Conservation (phyloP, 2,797 vertebrate genomes). For the Pantherophis vulpinus region DNA sequence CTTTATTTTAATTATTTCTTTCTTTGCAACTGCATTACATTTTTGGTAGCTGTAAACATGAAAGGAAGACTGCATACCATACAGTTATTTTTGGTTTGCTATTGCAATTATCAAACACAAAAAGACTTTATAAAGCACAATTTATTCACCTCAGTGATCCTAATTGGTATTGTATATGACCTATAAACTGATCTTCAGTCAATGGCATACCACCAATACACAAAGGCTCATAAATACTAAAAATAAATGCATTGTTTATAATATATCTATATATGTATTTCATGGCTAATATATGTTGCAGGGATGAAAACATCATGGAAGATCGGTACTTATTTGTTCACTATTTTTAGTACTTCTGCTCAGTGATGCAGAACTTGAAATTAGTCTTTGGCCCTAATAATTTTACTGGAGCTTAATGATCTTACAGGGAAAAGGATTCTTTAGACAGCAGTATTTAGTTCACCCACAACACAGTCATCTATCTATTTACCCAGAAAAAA, state of each 20-base stretch:
- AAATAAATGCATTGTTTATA: neutral
- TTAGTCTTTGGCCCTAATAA: neutral
- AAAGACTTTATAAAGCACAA: neutral
- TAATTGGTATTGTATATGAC: constrained; percentile 2
- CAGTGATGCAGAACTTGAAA: neutral
- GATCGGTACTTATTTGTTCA: neutral
- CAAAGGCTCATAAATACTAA: constrained; percentile 27
- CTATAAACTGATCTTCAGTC: neutral
- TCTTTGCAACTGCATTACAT: neutral
- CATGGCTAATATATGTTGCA: neutral
- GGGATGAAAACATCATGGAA: neutral
- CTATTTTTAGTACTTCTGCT: neutral
- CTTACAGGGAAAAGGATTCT: neutral
- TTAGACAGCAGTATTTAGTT: neutral
- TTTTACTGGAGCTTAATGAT: neutral
- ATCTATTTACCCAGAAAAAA: neutral
- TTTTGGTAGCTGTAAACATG: neutral
- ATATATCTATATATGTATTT: neutral
- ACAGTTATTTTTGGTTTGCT: neutral
- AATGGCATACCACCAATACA: constrained; percentile 25
- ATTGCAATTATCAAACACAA: constrained; percentile 16
- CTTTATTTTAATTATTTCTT: neutral
- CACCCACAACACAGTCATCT: neutral
- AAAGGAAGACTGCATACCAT: neutral
- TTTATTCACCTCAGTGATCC: neutral